Evolutionary conservation across 2,888 invertebrate genomes (phyloP).

Genomic region (Scaptomyza flava): DNA sequence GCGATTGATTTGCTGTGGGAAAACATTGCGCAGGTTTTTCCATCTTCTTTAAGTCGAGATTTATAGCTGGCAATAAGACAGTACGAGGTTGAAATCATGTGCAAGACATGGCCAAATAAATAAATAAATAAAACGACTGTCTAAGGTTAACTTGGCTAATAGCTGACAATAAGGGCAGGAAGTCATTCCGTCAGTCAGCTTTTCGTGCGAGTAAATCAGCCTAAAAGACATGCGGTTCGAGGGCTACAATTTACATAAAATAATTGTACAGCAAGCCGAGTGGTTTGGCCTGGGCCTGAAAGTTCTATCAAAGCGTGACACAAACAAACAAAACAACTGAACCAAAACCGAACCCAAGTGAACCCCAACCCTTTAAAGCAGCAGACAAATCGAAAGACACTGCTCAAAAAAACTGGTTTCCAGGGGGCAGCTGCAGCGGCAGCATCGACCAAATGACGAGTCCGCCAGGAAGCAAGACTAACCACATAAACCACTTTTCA

Average conservation of each 20-base stretch:
- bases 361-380: conserved; percentile 29
- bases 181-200: conserved; percentile 1
- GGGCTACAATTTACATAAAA: conserved; percentile 67
- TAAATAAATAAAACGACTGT: conserved; percentile 4
- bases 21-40: conserved; percentile 41
- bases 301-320: conserved; percentile 75
- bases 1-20: conserved; percentile 58
- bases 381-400: conserved; percentile 54
- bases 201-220: conserved; percentile 32
- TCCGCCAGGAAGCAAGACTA: conserved; percentile 68
- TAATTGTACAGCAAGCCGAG: conserved; percentile 51
- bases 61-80: conserved; percentile 48
- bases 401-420: conserved; percentile 58
- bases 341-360: conserved; percentile 28
- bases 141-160: conserved; percentile 27
- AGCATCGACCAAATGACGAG: conserved; percentile 46
- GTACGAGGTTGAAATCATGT: conserved; percentile 48
- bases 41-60: conserved; percentile 27
- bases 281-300: conserved; percentile 30
- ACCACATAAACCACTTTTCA: conserved; percentile 67
- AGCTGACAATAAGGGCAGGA: conserved; percentile 43
- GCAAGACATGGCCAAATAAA: conserved; percentile 32
- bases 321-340: conserved; percentile 62
- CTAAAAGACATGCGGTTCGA: conserved; percentile 22
- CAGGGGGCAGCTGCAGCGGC: conserved; percentile 37